Base-by-base conservation (phyloP, 2,113 vertebrate genomes). In the Mugil cephalus region DNA sequence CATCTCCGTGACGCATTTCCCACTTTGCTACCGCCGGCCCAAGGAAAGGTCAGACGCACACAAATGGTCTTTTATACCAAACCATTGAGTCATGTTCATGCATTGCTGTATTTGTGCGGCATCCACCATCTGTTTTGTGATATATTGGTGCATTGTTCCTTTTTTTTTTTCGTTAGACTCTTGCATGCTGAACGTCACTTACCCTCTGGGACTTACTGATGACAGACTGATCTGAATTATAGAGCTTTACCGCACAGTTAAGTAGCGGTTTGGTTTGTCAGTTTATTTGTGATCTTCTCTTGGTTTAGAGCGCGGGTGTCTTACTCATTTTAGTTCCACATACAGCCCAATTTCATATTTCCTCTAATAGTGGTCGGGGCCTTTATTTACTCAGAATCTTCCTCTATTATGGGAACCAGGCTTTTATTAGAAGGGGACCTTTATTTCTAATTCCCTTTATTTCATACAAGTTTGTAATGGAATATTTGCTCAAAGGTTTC, bases 41-140 rank as follows among this genome's bases (percentile, higher is more conserved):
- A 18, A 36, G 55, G 69, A 71, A 80, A 78, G 64, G 45, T 87
- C 74, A 85, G 60, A 64, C 55, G 15, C 14, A 42, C 53, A 46
- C 64, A 79, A 81, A 73, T 39, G 11, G 40, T 2, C 66, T 13
- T 59, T 80, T 48, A 56, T 74, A 30, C 54, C 38, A 12, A 50
- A 69, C 60, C 77, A 74, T 86, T 46, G 8, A 19, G 54, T 45
- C 2, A 46, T 39, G 62, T 56, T 74, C 43, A 56, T 56, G 35
- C 47, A 1, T 55, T 39, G 36, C 45, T 51, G 46, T 61, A 24
- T 39, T 51, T 50, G 51, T n/a, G 19, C 24, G 15, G 51, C 18
- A 40, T 1, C 14, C 0, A n/a, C 24, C 17, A 36, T 8, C 0
- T 15, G 11, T 39, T 46, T 62, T 58, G 21, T 42, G 34, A 42